These are phyloP conservation scores for Caenorhabditis remanei DNA, from an alignment of 1,140 invertebrate species.

Conservation along the genomic window DNA sequence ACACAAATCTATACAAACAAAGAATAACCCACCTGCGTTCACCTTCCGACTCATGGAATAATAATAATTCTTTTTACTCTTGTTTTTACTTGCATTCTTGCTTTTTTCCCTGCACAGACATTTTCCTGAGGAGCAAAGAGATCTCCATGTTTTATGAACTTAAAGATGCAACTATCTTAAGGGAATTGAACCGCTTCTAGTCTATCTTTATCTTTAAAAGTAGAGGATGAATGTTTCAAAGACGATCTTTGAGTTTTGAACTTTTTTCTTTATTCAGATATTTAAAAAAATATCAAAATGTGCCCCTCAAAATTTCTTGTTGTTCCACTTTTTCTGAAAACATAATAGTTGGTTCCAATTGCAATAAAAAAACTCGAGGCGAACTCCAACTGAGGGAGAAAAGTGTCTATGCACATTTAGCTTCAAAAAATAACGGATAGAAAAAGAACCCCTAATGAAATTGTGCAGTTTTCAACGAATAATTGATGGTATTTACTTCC, in stretches of 20 bases:
- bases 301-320: background rate
- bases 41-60: slow-evolving; percentile 30
- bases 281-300: too few relatives aligned
- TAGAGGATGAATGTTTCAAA: background rate
- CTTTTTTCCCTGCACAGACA: background rate
- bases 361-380: background rate
- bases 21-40: slow-evolving; percentile 31
- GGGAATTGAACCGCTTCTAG: background rate
- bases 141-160: slow-evolving; percentile 19
- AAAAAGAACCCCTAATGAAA: slow-evolving; percentile 10
- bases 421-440: background rate
- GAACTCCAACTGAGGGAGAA: background rate
- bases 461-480: slow-evolving; percentile 21
- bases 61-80: background rate
- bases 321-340: background rate
- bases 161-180: background rate
- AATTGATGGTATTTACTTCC: slow-evolving; percentile 51
- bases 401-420: background rate
- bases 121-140: background rate
- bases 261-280: background rate
- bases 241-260: slow-evolving; percentile 14
- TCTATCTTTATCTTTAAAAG: background rate
- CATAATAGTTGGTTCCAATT: background rate
- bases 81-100: background rate
- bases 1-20: slow-evolving; percentile 21